Base-by-base conservation (phyloP, 2,113 vertebrate species). In the Dendrocopos noguchii region DNA sequence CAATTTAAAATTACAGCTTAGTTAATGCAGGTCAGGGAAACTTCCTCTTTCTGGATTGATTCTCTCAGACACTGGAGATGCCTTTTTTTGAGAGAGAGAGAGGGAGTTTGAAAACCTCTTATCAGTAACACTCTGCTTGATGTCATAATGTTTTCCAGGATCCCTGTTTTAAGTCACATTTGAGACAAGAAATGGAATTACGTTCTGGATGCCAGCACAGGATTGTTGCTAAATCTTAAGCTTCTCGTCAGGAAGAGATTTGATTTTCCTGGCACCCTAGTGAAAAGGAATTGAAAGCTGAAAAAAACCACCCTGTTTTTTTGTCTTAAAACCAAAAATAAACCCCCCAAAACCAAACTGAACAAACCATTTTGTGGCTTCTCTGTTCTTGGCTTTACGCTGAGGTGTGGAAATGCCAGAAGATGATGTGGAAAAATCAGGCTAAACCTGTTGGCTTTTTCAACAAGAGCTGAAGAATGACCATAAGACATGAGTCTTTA, bases 361-460 rank as follows among this genome's bases (percentile, higher is more conserved):
- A 44, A 19, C 47, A 50, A 50, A 50, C 47, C 47, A 50, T 0
- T 17, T 27, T 7, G 75, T 94, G 81, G 46, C 78, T 91, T 76
- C 63, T 81, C 22, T 76, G 14, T 72, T 80, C 42, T 89, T 95
- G 91, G 76, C 90, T 83, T 79, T 56, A 67, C 80, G 60, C 28
- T 25, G 56, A 50, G 6, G 21, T 22, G 52, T 93, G 25, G 80
- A 87, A 93, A 80, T 74, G 56, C 75, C 67, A 94, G 85, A 77
- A 74, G 76, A 93, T 75, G 80, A 93, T 91, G 80, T 94, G 90
- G 93, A 94, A 94, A 94, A 95, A 72, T 94, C 80, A 90, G 90
- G 80, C 77, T 88, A 88, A 95, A 94, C 66, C 63, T 86, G 77
- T 53, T 93, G 75, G 46, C 42, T 80, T 86, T 85, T 88, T 86